phyloP scores from a whole-genome alignment of 2,797 vertebrate species.

The Glossophaga mutica region DNA sequence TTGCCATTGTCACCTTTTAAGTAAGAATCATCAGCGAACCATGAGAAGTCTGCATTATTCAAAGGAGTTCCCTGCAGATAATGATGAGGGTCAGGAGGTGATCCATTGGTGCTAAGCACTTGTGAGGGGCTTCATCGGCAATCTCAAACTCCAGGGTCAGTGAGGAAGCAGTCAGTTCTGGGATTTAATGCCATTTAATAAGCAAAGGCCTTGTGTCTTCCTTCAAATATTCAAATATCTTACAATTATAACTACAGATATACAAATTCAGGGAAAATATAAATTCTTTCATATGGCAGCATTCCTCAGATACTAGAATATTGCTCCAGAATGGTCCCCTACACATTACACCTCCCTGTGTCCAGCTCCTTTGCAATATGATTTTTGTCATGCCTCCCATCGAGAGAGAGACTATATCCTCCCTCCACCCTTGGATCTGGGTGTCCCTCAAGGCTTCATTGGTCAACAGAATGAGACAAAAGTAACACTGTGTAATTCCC shows the following conservation, averaged over 20 bases:
- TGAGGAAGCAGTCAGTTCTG: not conserved
- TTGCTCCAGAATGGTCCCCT: not conserved
- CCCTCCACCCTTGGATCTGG: not conserved
- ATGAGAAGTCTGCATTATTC: not conserved
- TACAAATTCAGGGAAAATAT: not conserved
- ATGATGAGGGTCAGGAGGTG: not conserved
- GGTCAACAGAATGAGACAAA: not conserved
- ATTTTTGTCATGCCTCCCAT: not conserved
- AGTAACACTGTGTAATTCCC: not conserved
- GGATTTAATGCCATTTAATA: not conserved
- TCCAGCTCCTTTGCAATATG: not conserved
- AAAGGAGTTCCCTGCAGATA: not conserved
- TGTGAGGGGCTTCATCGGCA: not conserved
- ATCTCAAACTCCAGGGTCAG: not conserved
- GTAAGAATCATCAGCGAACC: not conserved
- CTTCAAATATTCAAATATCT: conserved; percentile 14
- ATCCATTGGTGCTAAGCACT: not conserved
- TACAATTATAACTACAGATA: not conserved
- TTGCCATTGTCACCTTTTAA: not conserved
- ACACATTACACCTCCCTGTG: not conserved
- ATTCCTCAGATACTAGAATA: not conserved
- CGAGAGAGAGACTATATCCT: not conserved
- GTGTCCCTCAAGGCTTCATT: not conserved
- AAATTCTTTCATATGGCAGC: not conserved
- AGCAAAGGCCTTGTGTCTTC: not conserved